Evolutionary conservation across 2,797 vertebrate species (phyloP).

Genomic region (Delichon dasypus): DNA sequence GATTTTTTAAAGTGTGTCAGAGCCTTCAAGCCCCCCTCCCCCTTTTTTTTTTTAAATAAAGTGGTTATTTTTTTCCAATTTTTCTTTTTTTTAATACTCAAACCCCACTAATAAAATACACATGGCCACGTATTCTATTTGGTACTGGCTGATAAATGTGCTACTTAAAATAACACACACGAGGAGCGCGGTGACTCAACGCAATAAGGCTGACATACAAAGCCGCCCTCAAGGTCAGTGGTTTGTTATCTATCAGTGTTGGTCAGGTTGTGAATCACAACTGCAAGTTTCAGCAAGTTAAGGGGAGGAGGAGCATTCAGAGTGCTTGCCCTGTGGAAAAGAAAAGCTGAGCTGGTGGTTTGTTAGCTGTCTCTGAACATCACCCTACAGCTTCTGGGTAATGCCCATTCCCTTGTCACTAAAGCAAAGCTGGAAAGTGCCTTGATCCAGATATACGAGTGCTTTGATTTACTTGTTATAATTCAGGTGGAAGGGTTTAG

Average conservation of each 20-base stretch:
- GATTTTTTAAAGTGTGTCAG: not conserved
- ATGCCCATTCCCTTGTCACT: slow-evolving; percentile 37
- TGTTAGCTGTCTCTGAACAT: not conserved
- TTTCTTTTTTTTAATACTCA: not conserved
- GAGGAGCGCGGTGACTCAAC: not conserved
- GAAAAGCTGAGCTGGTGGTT: slow-evolving; percentile 41
- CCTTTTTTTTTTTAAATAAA: not conserved
- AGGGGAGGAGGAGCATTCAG: slow-evolving; percentile 20
- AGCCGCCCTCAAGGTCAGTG: slow-evolving; percentile 47
- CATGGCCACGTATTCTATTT: slow-evolving; percentile 20
- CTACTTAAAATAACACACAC: slow-evolving; percentile 35
- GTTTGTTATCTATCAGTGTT: slow-evolving; percentile 61
- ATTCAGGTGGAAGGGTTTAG: slow-evolving; percentile 54
- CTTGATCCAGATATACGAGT: not conserved
- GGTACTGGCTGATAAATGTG: slow-evolving; percentile 40
- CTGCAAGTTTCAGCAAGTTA: slow-evolving; percentile 53
- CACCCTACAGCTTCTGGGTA: slow-evolving; percentile 36
- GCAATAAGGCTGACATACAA: slow-evolving; percentile 38
- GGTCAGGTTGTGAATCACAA: slow-evolving; percentile 72
- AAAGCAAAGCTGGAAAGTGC: slow-evolving; percentile 10
- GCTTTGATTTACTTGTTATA: slow-evolving; percentile 8
- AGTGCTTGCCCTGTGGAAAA: slow-evolving; percentile 16
- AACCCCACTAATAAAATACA: slow-evolving; percentile 15
- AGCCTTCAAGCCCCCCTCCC: not conserved
- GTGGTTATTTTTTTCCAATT: not conserved